These are phyloP conservation scores for Pheucticus melanocephalus DNA, from an alignment of 2,113 vertebrate species.

Conservation along the genomic window DNA sequence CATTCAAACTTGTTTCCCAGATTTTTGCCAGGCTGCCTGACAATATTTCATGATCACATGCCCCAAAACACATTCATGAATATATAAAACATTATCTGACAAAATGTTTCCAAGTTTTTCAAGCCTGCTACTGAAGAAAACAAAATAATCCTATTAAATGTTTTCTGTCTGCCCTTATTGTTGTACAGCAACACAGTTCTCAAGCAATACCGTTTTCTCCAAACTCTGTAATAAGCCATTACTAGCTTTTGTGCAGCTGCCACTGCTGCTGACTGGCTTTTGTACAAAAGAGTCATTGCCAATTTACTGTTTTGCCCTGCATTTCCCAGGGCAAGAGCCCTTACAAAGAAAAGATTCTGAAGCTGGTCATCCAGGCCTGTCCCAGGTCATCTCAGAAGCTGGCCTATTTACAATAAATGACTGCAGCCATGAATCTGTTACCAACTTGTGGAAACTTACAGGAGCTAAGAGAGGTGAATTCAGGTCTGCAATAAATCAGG, in stretches of 20 bases:
- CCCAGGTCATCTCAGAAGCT: background rate
- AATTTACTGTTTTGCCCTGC: background rate
- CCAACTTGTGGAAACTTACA: background rate
- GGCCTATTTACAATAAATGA: background rate
- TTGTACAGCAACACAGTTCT: background rate
- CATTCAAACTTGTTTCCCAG: background rate
- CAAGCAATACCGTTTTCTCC: background rate
- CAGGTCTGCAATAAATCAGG: background rate
- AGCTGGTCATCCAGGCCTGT: background rate
- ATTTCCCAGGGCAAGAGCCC: background rate
- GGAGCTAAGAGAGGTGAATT: background rate
- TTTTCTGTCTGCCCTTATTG: background rate
- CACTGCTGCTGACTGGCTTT: background rate
- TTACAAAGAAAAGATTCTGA: background rate
- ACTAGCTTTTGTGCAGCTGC: constrained; percentile 24
- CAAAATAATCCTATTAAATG: constrained; percentile 16
- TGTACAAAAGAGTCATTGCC: background rate
- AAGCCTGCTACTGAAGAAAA: background rate
- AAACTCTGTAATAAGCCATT: background rate
- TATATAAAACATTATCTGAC: background rate
- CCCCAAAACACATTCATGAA: background rate
- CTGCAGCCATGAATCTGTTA: background rate
- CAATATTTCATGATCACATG: background rate
- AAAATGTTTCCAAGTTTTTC: background rate
- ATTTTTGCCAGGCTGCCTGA: background rate